A percentile compares a stretch with the other conserved stretches of the same genome.
phyloP scores from a whole-genome alignment of 2,888 invertebrate species.

The Limnephilus lunatus region DNA sequence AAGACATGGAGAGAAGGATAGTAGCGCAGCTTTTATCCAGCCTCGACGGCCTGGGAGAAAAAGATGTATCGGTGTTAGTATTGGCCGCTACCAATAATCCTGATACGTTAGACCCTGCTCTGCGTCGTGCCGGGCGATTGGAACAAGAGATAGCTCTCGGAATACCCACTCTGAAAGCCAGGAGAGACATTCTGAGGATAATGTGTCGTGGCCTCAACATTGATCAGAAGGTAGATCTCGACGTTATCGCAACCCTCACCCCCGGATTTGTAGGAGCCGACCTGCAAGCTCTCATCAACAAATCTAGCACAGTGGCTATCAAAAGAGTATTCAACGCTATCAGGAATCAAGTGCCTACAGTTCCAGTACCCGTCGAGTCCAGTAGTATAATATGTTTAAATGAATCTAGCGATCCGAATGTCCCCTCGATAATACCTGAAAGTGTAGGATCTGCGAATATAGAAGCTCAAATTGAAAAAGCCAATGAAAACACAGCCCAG shows the following conservation, averaged over 20 bases:
- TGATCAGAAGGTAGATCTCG: slow-evolving; percentile 83
- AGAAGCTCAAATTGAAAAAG: slow-evolving; percentile 63
- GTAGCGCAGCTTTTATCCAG: slow-evolving; percentile 94
- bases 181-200: slow-evolving; percentile 86
- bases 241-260: slow-evolving; percentile 87
- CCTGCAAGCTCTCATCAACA: slow-evolving; percentile 89
- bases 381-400: background rate
- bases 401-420: slow-evolving; percentile 16
- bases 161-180: slow-evolving; percentile 91
- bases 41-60: slow-evolving; percentile 81
- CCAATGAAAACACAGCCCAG: slow-evolving; percentile 40
- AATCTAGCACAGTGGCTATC: slow-evolving; percentile 92
- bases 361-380: background rate
- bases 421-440: slow-evolving; percentile 56
- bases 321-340: slow-evolving; percentile 76
- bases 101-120: slow-evolving; percentile 93
- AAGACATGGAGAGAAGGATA: slow-evolving; percentile 97
- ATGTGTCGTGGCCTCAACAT: slow-evolving; percentile 85
- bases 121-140: slow-evolving; percentile 94
- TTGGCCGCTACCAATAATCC: slow-evolving; percentile 98
- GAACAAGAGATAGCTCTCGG: slow-evolving; percentile 96
- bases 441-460: slow-evolving; percentile 65
- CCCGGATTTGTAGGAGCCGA: slow-evolving; percentile 99
- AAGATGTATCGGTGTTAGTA: slow-evolving; percentile 84
- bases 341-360: slow-evolving; percentile 64